phyloP scores from a whole-genome alignment of 2,113 vertebrate species.

The Oncorhynchus gorbuscha region DNA sequence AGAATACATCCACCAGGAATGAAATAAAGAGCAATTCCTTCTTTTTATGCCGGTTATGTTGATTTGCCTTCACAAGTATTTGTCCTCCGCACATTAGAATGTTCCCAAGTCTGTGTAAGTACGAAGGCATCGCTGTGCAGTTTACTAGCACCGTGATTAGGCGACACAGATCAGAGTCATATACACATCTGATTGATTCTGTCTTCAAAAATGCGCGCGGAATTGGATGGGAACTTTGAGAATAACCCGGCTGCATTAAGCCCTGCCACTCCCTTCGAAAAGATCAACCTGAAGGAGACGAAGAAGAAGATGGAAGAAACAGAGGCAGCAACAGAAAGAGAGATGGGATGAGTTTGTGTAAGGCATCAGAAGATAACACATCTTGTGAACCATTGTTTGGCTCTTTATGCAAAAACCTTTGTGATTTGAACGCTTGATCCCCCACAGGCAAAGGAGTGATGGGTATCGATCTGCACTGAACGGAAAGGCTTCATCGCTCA shows the following conservation, averaged over 20 bases:
- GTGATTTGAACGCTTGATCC: constrained; percentile 75
- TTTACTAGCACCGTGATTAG: no score
- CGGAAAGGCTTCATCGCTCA: constrained; percentile 66
- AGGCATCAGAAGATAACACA: constrained; percentile 35
- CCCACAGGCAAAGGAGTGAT: constrained; percentile 68
- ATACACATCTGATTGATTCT: not conserved
- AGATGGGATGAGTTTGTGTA: constrained; percentile 6
- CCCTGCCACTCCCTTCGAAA: constrained; percentile 30
- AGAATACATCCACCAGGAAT: no score
- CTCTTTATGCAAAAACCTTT: constrained; percentile 76
- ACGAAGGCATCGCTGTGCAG: no score
- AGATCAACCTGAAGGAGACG: constrained; percentile 19
- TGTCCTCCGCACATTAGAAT: no score
- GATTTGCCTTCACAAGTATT: no score
- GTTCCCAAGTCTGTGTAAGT: no score
- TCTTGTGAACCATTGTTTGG: constrained; percentile 75
- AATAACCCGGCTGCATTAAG: constrained; percentile 55
- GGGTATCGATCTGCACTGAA: constrained; percentile 74
- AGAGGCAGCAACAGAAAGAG: constrained; percentile 24
- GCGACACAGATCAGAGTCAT: no score
- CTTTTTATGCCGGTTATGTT: no score
- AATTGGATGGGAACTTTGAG: not conserved
- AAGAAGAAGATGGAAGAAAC: not conserved
- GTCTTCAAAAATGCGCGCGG: not conserved
- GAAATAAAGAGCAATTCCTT: no score